Evolutionary conservation across 2,888 invertebrate species (phyloP).

Genomic region (Andrena bucephala): DNA sequence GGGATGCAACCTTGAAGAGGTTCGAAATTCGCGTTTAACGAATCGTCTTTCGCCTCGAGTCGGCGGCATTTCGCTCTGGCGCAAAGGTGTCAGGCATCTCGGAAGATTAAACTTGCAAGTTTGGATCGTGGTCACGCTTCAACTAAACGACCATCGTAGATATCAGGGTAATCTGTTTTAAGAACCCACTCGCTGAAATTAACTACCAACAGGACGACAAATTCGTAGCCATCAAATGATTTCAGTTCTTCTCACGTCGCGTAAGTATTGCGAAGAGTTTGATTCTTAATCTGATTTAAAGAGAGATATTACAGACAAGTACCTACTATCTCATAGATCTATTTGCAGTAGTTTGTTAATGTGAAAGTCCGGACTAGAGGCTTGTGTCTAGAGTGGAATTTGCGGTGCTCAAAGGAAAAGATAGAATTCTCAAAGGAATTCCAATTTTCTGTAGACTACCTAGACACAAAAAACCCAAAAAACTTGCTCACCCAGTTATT

Average conservation of each 20-base stretch:
- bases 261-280: too few relatives aligned
- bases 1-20: constrained; percentile 32
- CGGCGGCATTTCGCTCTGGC: constrained; percentile 54
- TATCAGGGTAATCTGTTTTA: constrained; percentile 11
- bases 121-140: constrained; percentile 54
- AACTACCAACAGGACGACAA: background rate
- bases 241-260: background rate
- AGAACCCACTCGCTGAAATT: background rate
- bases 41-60: constrained; percentile 61
- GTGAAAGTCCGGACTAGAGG: too few relatives aligned
- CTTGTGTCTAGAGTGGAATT: too few relatives aligned
- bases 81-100: constrained; percentile 60
- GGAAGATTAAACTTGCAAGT: constrained; percentile 65
- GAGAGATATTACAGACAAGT: too few relatives aligned
- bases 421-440: too few relatives aligned
- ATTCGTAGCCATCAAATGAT: background rate
- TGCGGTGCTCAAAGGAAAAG: too few relatives aligned
- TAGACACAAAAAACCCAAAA: too few relatives aligned
- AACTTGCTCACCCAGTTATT: too few relatives aligned
- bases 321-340: too few relatives aligned
- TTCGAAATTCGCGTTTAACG: constrained; percentile 42
- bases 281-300: too few relatives aligned
- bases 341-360: too few relatives aligned
- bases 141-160: constrained; percentile 39
- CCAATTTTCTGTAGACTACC: too few relatives aligned